These are phyloP conservation scores for Drosophila phalerata DNA, from an alignment of 2,888 invertebrate species.

Conservation along the genomic window DNA sequence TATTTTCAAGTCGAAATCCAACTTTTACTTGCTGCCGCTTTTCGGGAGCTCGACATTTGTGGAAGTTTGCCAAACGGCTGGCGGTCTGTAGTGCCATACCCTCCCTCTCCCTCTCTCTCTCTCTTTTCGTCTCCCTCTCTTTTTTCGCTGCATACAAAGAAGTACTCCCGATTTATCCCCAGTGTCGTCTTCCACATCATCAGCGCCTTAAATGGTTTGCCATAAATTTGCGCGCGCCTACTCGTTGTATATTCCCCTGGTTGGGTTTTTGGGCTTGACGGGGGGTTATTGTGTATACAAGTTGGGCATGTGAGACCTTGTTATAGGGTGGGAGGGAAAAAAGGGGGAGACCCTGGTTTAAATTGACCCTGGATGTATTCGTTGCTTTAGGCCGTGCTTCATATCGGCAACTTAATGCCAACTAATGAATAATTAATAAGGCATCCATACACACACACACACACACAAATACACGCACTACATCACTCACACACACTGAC, in stretches of 20 bases:
- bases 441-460: constrained; percentile 44
- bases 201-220: constrained; percentile 78
- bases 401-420: constrained; percentile 74
- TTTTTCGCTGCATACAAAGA: background rate
- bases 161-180: constrained; percentile 64
- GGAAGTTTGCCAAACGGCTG: constrained; percentile 50
- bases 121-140: background rate
- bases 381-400: constrained; percentile 49
- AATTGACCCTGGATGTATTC: constrained; percentile 55
- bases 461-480: constrained; percentile 11
- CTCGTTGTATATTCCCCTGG: constrained; percentile 21
- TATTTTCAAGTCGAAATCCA: constrained; percentile 31
- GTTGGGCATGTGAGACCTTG: constrained; percentile 26
- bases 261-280: background rate
- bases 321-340: background rate
- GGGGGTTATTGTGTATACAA: constrained; percentile 10
- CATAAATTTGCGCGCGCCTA: constrained; percentile 75
- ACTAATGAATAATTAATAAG: constrained; percentile 84
- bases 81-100: constrained; percentile 11
- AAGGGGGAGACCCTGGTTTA: constrained; percentile 33
- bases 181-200: constrained; percentile 74
- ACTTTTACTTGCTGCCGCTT: constrained; percentile 1
- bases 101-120: background rate
- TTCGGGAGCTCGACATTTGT: constrained; percentile 44
- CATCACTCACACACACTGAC: constrained; percentile 16